Conservation (phyloP, 2,797 vertebrate species). For the Selene dorsalis region DNA sequence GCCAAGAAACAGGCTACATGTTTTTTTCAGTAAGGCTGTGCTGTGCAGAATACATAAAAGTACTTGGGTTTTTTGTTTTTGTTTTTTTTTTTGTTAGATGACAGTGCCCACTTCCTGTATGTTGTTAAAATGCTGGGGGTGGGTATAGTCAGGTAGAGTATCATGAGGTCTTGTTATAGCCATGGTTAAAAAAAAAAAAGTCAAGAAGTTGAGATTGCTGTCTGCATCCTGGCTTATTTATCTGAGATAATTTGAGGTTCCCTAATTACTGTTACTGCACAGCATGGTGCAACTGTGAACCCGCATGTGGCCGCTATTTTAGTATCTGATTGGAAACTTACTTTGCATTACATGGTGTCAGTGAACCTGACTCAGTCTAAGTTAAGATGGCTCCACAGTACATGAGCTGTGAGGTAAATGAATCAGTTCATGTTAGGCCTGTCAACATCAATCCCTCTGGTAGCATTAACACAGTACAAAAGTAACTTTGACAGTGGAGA, state of each 20-base stretch:
- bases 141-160: background rate
- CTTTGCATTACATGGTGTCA: background rate
- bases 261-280: conserved; percentile 8
- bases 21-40: too few species aligned
- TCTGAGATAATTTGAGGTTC: conserved; percentile 31
- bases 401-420: background rate
- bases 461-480: background rate
- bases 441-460: background rate
- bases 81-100: background rate
- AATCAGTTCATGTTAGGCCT: background rate
- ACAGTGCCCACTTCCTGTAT: background rate
- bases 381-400: background rate
- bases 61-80: too few species aligned
- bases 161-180: background rate
- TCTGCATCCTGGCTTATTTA: conserved; percentile 19
- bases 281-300: conserved; percentile 13
- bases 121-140: background rate
- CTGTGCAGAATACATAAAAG: too few species aligned
- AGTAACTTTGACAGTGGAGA: conserved; percentile 30
- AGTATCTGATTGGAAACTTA: conserved; percentile 2
- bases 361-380: background rate
- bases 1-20: too few species aligned
- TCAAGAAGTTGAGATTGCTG: background rate
- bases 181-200: conserved; percentile 2
- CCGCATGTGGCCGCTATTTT: conserved; percentile 4